Base-by-base conservation (phyloP, 2,888 invertebrate species). In the Spisula subtruncata region DNA sequence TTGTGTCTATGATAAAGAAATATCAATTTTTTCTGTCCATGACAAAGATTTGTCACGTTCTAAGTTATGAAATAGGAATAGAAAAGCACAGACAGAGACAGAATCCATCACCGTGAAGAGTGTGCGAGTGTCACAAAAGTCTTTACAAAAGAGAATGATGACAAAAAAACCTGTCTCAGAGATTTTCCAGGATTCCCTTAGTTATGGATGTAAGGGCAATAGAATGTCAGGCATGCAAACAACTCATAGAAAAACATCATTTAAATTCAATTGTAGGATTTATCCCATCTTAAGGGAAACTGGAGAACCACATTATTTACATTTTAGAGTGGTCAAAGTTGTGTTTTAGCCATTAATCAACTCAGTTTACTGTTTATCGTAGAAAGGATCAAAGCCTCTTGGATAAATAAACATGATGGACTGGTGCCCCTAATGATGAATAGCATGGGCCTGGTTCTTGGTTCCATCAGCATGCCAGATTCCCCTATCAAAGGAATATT, bases 291-390 rank as follows among this genome's bases (percentile, higher is more conserved):
- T 81, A 29, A 66, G 41, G 60, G 81, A 18, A 81, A 86, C 81
- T 46, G 29, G 60, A 81, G 41, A 66, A 25, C 18, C 46, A 48
- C 81, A 41, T 81, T 86, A 80, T 81, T 81, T 86, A 81, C 81
- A 86, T 86, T 86, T 81, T 25, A 71, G 84, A 75, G 66, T 86
- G 87, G 87, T 87, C 87, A 87, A 18, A 82, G 85, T 41, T 80
- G 54, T 82, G 46, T 75, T 87, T 87, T 87, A 14, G 51, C 71
- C 82, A 87, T 87, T 75, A 87, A 87, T 87, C 87, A 87, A 32
- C 41, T 81, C 48, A 16, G 75, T 48, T 10, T 75, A n/a, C 48
- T 18, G 75, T 48, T 10, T 75, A n/a, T 25, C 51, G 18, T 10
- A 75, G 48, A 60, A n/a, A 25, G 20, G 85, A 75, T 79, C 71